Evolutionary conservation across 2,797 vertebrate species (phyloP), one percentile per base, ranked within the genome.

Genomic region (Syngnathus acus): DNA sequence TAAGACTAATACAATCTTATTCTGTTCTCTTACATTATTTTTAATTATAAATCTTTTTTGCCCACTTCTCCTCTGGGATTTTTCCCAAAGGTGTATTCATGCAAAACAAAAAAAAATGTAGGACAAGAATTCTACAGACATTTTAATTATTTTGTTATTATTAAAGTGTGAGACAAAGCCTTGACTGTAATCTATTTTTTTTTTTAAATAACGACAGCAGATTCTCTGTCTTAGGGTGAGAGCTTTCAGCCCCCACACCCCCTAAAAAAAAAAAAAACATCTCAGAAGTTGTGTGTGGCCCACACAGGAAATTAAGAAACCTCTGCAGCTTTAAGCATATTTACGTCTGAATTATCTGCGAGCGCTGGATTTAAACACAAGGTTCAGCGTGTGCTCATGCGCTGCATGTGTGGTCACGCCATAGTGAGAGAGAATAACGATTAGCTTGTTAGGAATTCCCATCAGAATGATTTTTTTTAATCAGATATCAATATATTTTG

Each of bases 251-350:
- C 75, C 38, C 19, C 38, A 3, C 9, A 9, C n/a, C 21, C 9
- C 8, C 19, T 10, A 21, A 61, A 23, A 23, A 21, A 40, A 61
- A 40, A 11, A 40, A 72, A 71, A 66, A 77, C 72, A 82, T 80
- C 81, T 85, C 72, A 72, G 78, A 62, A 81, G 78, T 84, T 84
- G 87, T 84, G 90, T 91, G 91, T 92, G 91, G 89, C 86, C 90
- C 77, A 54, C 83, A 91, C 91, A 92, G 91, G 91, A 92, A 92
- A 92, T 92, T 89, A 91, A 91, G 86, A 92, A 90, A 89, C 90
- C 88, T 91, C 87, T 55, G 78, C 78, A 90, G 87, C 87, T 90
- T 88, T 86, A 80, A 90, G 89, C 84, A 89, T 91, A 91, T 92
- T 91, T 92, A 84, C 86, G 86, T 89, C 85, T 74, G 82, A 88